These are phyloP conservation scores for Spodoptera littoralis DNA, from an alignment of 2,888 invertebrate species.

Conservation along the genomic window DNA sequence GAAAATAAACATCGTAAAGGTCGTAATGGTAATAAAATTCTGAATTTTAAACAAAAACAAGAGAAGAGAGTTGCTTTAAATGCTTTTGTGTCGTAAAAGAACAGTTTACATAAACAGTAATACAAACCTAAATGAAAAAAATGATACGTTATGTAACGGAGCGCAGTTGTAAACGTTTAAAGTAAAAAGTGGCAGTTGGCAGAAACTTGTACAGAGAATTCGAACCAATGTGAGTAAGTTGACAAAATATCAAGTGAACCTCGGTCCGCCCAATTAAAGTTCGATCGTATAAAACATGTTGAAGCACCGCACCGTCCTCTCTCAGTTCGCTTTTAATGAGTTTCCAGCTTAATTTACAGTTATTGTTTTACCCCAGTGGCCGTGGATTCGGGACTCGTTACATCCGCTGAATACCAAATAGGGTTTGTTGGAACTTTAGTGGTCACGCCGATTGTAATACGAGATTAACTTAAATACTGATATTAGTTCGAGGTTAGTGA, in stretches of 20 bases:
- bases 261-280: slow-evolving; percentile 76
- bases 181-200: slow-evolving; percentile 25
- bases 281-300: slow-evolving; percentile 76
- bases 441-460: slow-evolving; percentile 62
- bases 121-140: slow-evolving; percentile 34
- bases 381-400: slow-evolving; percentile 72
- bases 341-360: slow-evolving; percentile 84
- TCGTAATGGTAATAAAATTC: slow-evolving; percentile 29
- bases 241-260: slow-evolving; percentile 58
- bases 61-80: slow-evolving; percentile 17
- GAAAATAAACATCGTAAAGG: slow-evolving; percentile 21
- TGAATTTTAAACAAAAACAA: slow-evolving; percentile 21
- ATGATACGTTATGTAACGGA: slow-evolving; percentile 45
- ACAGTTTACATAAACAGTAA: slow-evolving; percentile 40
- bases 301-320: slow-evolving; percentile 55
- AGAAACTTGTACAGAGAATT: slow-evolving; percentile 29
- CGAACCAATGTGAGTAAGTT: slow-evolving; percentile 55
- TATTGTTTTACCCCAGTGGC: slow-evolving; percentile 82
- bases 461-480: slow-evolving; percentile 57
- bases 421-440: slow-evolving; percentile 65
- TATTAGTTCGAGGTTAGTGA: slow-evolving; percentile 18
- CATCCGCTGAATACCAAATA: slow-evolving; percentile 71
- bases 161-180: slow-evolving; percentile 27
- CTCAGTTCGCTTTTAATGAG: slow-evolving; percentile 80
- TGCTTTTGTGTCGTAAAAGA: slow-evolving; percentile 28